These are phyloP conservation scores for Pandion haliaetus DNA, from an alignment of 2,113 vertebrate genomes.

Conservation along the genomic window DNA sequence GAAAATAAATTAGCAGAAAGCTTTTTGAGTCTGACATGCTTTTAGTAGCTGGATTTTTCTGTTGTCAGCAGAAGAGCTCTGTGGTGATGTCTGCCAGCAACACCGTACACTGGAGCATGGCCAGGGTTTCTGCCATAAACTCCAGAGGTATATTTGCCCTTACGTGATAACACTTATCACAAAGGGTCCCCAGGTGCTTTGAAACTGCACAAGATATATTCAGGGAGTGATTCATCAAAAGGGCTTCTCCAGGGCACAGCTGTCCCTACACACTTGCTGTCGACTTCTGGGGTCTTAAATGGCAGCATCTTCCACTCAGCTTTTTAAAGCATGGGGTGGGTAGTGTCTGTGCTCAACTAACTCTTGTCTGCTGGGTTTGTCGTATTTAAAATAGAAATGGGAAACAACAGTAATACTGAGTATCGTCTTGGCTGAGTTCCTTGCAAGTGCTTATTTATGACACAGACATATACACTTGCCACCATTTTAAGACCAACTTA, in stretches of 20 bases:
- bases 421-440: neutral
- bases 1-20: conserved; percentile 23
- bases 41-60: conserved; percentile 6
- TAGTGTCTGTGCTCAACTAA: neutral
- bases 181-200: neutral
- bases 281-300: neutral
- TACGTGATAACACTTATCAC: neutral
- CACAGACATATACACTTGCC: neutral
- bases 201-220: neutral
- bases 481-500: neutral
- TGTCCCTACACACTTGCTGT: neutral
- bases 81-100: neutral
- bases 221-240: neutral
- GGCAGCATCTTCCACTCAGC: neutral
- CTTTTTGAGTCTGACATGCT: conserved; percentile 11
- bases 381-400: neutral
- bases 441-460: neutral
- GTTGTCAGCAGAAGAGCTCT: neutral
- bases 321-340: neutral
- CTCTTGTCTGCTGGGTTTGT: neutral
- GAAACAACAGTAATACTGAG: neutral
- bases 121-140: neutral
- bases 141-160: neutral
- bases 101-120: neutral
- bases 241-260: neutral